Conservation (phyloP, 2,888 invertebrate genomes). For the Philaethria dido region DNA sequence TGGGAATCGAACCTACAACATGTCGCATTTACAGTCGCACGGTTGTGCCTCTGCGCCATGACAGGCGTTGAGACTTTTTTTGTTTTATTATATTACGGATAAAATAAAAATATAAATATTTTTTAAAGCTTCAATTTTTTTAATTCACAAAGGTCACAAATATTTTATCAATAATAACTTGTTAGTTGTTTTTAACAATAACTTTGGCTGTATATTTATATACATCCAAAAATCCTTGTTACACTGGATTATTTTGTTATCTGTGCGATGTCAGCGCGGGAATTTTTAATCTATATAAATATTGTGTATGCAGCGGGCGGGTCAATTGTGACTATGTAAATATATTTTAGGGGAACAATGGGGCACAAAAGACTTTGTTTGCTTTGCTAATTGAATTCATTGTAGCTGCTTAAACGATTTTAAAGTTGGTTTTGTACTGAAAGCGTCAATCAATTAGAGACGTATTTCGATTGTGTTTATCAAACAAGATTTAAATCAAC, state of each 20-base stretch:
- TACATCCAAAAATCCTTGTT: neutral
- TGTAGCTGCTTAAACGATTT: slow-evolving; percentile 74
- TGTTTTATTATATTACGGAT: too few relatives aligned
- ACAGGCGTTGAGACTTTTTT: too few relatives aligned
- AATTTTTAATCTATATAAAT: slow-evolving; percentile 26
- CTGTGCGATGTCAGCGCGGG: slow-evolving; percentile 21
- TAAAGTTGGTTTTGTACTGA: slow-evolving; percentile 55
- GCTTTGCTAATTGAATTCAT: slow-evolving; percentile 78
- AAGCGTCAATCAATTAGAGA: slow-evolving; percentile 10
- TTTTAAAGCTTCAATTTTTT: too few relatives aligned
- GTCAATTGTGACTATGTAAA: slow-evolving; percentile 55
- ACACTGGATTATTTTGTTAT: slow-evolving; percentile 19
- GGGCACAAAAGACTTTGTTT: slow-evolving; percentile 70
- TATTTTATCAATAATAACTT: too few relatives aligned
- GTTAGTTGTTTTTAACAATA: too few relatives aligned
- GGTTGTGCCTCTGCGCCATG: too few relatives aligned
- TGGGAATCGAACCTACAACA: too few relatives aligned
- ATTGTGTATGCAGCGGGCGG: slow-evolving; percentile 27
- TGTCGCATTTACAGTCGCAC: too few relatives aligned
- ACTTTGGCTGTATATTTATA: neutral
- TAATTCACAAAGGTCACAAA: too few relatives aligned
- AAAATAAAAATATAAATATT: too few relatives aligned
- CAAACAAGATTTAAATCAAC: too few relatives aligned
- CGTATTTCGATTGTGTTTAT: neutral
- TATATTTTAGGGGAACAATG: slow-evolving; percentile 58